These are phyloP conservation scores for Indicator maculatus DNA, from an alignment of 2,113 vertebrate species.

Conservation along the genomic window DNA sequence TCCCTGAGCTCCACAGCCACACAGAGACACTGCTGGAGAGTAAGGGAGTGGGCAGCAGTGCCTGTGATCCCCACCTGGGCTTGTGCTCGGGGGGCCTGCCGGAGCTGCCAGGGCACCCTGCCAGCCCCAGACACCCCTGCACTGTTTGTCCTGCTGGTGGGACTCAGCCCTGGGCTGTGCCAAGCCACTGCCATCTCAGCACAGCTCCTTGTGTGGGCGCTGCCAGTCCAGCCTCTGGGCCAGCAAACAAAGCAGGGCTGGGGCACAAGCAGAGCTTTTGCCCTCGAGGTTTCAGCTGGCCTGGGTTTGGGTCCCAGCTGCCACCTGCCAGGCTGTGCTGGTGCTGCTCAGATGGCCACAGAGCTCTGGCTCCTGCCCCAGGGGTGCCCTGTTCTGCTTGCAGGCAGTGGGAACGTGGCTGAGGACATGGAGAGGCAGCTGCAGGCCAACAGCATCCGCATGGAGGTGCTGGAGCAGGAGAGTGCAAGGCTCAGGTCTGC, in stretches of 20 bases:
- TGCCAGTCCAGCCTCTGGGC: neutral
- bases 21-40: constrained; percentile 77
- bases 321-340: rapidly evolving
- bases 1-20: constrained; percentile 84
- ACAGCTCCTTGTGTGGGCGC: rapidly evolving
- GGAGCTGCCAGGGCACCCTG: neutral
- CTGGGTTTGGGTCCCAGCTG: neutral
- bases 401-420: constrained; percentile 82
- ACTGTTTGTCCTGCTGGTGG: neutral
- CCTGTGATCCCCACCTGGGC: too few relatives aligned
- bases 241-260: neutral
- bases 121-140: rapidly evolving
- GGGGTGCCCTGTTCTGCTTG: rapidly evolving
- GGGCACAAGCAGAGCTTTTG: neutral
- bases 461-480: constrained; percentile 86
- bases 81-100: neutral
- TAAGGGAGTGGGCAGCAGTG: constrained; percentile 54
- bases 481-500: constrained; percentile 75
- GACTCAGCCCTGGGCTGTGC: neutral
- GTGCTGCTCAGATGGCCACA: neutral
- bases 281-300: too few relatives aligned
- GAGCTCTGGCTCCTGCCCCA: neutral
- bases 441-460: constrained; percentile 85
- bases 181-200: neutral
- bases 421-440: constrained; percentile 92